Base-by-base conservation (phyloP, 2,797 vertebrate species). In the Lagodon rhomboides region DNA sequence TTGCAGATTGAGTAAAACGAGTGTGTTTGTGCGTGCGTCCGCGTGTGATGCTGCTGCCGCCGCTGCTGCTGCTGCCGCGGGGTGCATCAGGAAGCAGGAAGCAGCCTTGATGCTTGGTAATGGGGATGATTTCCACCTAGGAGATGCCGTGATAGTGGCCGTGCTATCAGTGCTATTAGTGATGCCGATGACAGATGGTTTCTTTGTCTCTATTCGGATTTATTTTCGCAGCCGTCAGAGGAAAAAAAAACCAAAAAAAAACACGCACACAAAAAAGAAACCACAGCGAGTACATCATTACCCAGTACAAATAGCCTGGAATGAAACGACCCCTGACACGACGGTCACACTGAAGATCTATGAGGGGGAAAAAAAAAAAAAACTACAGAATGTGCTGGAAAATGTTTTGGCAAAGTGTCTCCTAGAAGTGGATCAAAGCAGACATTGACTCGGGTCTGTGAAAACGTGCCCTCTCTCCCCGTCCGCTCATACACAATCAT, bases 401-500 rank as follows among this genome's bases (percentile, higher is more conserved):
- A 92, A 93, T 91, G 93, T 95, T 96, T 95, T 94, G 79, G 94
- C 94, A 95, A 95, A 95, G 95, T 93, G 64, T 79, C 93, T 95
- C 92, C 90, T 91, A 94, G 93, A 96, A 94, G 95, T 92, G 91
- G 95, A 97, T 96, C 96, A 96, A 85, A 96, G 95, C 94, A 94
- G 95, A 96, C 95, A 47, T 84, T 88, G 91, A 93, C 91, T 87
- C 30, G 76, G 89, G 85, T 90, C 89, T 91, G 75, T 84, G 94
- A 96, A 94, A 96, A 96, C 93, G 94, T 96, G 95, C 95, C 96
- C 90, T 89, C 83, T 95, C 95, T 97, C 97, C 96, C 97, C 94
- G 93, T 97, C 97, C 96, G 95, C 97, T 98, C 97, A 97, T 98
- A 97, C 94, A 96, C 97, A 98, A 97, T 97, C 96, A 97, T 96